A percentile compares a stretch with the other conserved stretches of the same genome.
These are phyloP conservation scores for Chrysomela aeneicollis DNA, from an alignment of 2,888 invertebrate genomes.

Conservation along the genomic window DNA sequence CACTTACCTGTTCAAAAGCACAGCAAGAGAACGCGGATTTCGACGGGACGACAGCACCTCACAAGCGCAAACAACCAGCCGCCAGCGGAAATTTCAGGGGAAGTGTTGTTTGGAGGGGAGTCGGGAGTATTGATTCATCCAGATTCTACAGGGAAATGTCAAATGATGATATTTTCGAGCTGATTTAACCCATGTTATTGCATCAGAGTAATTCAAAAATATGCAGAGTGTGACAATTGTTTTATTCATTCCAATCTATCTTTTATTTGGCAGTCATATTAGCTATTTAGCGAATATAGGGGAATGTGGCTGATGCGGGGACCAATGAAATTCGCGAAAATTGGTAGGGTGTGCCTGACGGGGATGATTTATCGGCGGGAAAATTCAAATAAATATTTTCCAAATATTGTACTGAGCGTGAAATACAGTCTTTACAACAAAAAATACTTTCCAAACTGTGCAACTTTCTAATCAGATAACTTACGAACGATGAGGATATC, in stretches of 20 bases:
- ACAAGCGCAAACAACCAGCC: slow-evolving; percentile 52
- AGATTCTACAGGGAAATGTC: slow-evolving; percentile 16
- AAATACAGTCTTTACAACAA: too few relatives aligned
- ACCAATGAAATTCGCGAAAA: slow-evolving; percentile 46
- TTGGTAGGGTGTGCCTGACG: slow-evolving; percentile 42
- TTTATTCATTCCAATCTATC: neutral
- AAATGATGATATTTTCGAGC: slow-evolving; percentile 14
- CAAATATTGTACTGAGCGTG: neutral
- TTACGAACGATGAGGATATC: too few relatives aligned
- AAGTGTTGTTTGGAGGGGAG: slow-evolving; percentile 48
- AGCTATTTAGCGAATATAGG: slow-evolving; percentile 38
- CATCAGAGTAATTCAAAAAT: neutral
- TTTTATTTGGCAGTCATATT: neutral
- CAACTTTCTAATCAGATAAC: too few relatives aligned
- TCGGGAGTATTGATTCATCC: slow-evolving; percentile 50
- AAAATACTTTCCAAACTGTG: too few relatives aligned
- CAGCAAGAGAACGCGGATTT: slow-evolving; percentile 55
- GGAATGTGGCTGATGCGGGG: slow-evolving; percentile 48
- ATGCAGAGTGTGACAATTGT: neutral
- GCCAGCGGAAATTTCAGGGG: slow-evolving; percentile 56
- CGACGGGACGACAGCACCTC: slow-evolving; percentile 52
- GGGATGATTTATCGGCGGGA: slow-evolving; percentile 45
- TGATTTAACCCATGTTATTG: neutral
- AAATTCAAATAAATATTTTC: slow-evolving; percentile 39
- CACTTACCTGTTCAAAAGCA: slow-evolving; percentile 49